Base-by-base conservation (phyloP, 2,797 vertebrate genomes). In the Muraenolepis orangiensis region DNA sequence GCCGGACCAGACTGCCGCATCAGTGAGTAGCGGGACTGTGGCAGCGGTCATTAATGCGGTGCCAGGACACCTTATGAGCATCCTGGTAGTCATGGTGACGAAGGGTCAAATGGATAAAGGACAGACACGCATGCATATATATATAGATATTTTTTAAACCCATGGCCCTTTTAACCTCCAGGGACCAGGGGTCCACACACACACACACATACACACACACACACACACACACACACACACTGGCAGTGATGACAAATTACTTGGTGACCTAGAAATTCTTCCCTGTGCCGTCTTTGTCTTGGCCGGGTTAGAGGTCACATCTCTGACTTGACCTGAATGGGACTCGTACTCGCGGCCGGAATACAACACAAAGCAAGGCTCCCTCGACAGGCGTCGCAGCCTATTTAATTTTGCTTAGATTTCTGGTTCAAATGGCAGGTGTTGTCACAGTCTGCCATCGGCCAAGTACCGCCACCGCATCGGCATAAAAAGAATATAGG, bases 1-100 rank as follows among this genome's bases (percentile, higher is more conserved):
- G 96, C 96, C 0, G 98, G 98, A 36, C 98, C 98, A 0, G 97
- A 99, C 93, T 99, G 98, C 86, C 94, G 98, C 88, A 99, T 99
- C 86, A 99, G 98, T 99, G 93, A 99, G 98, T 95, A 23, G 0
- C 7, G 6, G 18, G 10, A n/a, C 0, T n/a, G n/a, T n/a, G n/a
- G n/a, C 57, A 26, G 57, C n/a, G 57, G n/a, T 61, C 2, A n/a
- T 12, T 61, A 23, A 57, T 61, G 57, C n/a, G 8, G 26, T 26
- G 57, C 23, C 7, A n/a, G 46, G 20, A 57, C 46, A 57, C 18
- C 46, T 57, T n/a, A 3, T 42, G 14, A 57, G 20, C 51, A 51
- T 2, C n/a, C 7, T 31, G 11, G 30, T 71, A 30, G 46, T 26
- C 74, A 74, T 72, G 36, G 73, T 13, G 78, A 73, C 29, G 1